Evolutionary conservation across 1,140 invertebrate species (phyloP).

Genomic region (Drosophila lacertosa): DNA sequence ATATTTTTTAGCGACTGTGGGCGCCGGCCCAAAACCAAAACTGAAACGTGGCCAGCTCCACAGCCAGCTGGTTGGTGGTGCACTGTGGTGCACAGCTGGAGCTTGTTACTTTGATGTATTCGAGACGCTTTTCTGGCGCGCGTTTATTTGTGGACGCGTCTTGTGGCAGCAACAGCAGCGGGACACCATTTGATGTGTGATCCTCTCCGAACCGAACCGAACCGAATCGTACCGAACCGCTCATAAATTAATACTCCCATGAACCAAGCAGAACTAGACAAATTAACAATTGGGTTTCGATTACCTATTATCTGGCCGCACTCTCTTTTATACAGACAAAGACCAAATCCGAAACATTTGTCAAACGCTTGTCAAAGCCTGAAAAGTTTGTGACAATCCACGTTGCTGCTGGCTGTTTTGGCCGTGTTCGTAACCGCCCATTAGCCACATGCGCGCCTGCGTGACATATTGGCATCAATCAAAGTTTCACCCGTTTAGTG

Average conservation of each 20-base stretch:
- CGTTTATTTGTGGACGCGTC: constrained; percentile 77
- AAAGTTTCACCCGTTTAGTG: constrained; percentile 80
- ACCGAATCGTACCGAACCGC: too few relatives aligned
- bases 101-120: constrained; percentile 83
- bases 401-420: background rate
- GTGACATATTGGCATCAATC: constrained; percentile 84
- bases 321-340: constrained; percentile 36
- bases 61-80: constrained; percentile 21
- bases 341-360: constrained; percentile 68
- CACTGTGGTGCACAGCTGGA: constrained; percentile 77
- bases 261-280: background rate
- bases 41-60: too few relatives aligned
- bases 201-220: constrained; percentile 19
- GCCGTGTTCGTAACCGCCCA: constrained; percentile 55
- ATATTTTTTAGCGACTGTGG: constrained; percentile 73
- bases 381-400: constrained; percentile 46
- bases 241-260: constrained; percentile 31
- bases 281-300: constrained; percentile 41
- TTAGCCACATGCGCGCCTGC: constrained; percentile 84
- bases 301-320: constrained; percentile 15
- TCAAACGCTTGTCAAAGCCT: constrained; percentile 72
- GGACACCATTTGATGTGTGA: constrained; percentile 53
- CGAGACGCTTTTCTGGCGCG: constrained; percentile 52
- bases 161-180: constrained; percentile 67
- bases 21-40: constrained; percentile 59